Conservation (phyloP, 2,113 vertebrate genomes). For the Symphodus melops region DNA sequence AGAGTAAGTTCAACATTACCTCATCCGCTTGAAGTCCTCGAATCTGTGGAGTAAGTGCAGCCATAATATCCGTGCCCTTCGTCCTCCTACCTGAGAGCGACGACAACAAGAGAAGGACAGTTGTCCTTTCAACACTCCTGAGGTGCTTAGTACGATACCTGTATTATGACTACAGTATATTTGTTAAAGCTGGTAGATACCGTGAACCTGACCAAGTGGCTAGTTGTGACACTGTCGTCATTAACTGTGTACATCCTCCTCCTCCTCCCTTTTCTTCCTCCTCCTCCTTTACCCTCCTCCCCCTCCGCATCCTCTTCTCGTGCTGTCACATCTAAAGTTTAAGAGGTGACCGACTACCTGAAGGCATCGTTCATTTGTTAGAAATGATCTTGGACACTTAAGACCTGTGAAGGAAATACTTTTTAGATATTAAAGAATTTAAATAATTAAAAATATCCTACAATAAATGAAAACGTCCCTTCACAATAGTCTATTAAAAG, state of each 20-base stretch:
- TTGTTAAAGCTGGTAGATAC: conserved; percentile 37
- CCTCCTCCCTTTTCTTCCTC: background rate
- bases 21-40: conserved; percentile 81
- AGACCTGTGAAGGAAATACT: background rate
- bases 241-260: conserved; percentile 45
- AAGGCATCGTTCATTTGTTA: background rate
- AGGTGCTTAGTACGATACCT: conserved; percentile 7
- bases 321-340: background rate
- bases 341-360: background rate
- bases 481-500: too few relatives aligned
- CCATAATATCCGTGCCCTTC: conserved; percentile 72
- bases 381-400: background rate
- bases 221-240: conserved; percentile 53
- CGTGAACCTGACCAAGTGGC: conserved; percentile 34
- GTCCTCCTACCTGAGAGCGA: conserved; percentile 20
- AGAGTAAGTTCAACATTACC: conserved; percentile 67
- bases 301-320: conserved; percentile 15
- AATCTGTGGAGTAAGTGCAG: conserved; percentile 72
- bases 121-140: background rate
- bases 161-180: conserved; percentile 9
- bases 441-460: too few relatives aligned
- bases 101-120: background rate
- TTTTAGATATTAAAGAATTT: background rate
- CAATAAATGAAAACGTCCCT: too few relatives aligned
- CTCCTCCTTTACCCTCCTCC: background rate